phyloP scores from a whole-genome alignment of 2,797 vertebrate genomes.

The Pseudocheirus occidentalis region DNA sequence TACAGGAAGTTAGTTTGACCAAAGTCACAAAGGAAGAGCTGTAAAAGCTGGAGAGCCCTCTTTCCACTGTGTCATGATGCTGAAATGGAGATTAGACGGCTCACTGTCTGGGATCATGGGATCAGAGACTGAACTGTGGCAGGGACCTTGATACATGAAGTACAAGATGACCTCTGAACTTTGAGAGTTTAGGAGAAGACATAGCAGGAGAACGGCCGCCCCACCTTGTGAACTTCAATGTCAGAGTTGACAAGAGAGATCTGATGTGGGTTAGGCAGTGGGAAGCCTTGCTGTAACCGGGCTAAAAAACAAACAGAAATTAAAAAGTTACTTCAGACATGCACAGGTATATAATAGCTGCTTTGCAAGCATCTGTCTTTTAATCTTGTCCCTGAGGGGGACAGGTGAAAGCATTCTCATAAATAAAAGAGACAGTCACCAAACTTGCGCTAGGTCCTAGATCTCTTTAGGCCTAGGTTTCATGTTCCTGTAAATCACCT shows the following conservation, averaged over 20 bases:
- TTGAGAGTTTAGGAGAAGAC: neutral
- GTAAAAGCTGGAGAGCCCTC: neutral
- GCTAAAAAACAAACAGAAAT: slow-evolving; percentile 72
- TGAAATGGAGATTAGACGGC: neutral
- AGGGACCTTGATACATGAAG: neutral
- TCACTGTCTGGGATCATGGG: neutral
- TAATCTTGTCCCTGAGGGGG: neutral
- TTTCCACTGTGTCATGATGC: neutral
- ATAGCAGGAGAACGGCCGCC: slow-evolving; percentile 43
- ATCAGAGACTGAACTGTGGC: neutral
- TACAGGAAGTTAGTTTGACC: neutral
- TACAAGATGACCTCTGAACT: neutral
- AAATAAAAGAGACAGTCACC: too few species aligned
- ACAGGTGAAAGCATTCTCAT: too few species aligned
- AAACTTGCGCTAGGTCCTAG: too few species aligned
- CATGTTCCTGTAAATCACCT: too few species aligned
- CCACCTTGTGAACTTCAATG: slow-evolving; percentile 82
- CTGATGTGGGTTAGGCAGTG: slow-evolving; percentile 79
- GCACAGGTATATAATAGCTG: neutral
- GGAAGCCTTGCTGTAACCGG: slow-evolving; percentile 84
- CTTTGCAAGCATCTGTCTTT: slow-evolving; percentile 32
- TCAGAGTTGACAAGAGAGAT: slow-evolving; percentile 77
- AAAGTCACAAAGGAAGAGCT: neutral
- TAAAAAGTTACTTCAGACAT: neutral
- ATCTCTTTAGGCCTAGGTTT: too few species aligned